Evolutionary conservation across 2,113 vertebrate genomes (phyloP).

Genomic region (Pampusana beccarii): DNA sequence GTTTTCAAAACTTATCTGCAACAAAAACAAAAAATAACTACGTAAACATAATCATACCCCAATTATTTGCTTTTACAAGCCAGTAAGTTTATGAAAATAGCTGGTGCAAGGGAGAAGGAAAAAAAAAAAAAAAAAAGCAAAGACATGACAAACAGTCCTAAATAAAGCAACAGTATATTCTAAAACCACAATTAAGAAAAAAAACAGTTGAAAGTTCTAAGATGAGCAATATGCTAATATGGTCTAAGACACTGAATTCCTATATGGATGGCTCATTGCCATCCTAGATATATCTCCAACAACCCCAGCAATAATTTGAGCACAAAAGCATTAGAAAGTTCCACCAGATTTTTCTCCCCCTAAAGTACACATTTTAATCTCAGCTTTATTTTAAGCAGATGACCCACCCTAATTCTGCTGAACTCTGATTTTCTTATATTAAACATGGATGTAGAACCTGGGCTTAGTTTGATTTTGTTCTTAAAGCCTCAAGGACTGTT

Average conservation of each 20-base stretch:
- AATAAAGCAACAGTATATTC: background rate
- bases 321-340: background rate
- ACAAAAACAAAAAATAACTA: background rate
- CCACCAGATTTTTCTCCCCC: background rate
- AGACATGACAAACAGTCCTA: background rate
- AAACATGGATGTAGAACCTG: background rate
- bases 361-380: background rate
- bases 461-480: background rate
- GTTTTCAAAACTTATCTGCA: background rate
- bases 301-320: background rate
- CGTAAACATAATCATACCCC: background rate
- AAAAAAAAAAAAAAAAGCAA: background rate
- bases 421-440: background rate
- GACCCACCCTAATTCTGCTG: background rate
- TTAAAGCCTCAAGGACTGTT: background rate
- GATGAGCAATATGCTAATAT: background rate
- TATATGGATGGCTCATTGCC: background rate
- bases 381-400: background rate
- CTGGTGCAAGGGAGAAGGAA: background rate
- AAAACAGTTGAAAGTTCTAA: background rate
- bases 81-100: background rate
- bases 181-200: background rate
- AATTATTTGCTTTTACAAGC: background rate
- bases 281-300: background rate
- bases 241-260: background rate